Base-by-base conservation (phyloP, 2,797 vertebrate species). In the Margarornis squamiger region DNA sequence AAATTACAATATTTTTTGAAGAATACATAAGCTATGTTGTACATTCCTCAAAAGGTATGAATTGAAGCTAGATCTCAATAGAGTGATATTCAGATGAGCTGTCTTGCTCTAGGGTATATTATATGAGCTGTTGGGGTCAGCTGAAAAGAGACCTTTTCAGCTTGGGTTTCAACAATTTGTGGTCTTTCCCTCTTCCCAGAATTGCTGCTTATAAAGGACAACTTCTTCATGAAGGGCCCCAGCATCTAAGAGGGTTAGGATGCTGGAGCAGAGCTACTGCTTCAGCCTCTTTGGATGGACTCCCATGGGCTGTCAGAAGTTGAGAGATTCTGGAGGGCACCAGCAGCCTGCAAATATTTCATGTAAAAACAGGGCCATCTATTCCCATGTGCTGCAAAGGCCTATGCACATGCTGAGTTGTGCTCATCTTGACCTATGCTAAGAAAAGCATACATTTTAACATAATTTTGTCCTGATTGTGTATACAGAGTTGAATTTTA, bases 1-100 rank as follows among this genome's bases (percentile, higher is more conserved):
- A 94, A 95, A 87, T 93, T 59, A 65, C 43, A 81, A 27, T 62
- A 10, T 66, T 88, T 90, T 80, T 75, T 58, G 8, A 7, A 54
- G 86, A 91, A 58, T 62, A 55, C 4, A 11, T 34, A 21, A 73
- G 2, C 24, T 90, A 36, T 43, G 14, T 45, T 61, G 67, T 20
- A 45, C 19, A 74, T 32, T 65, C 26, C 61, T 67, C 6, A 13
- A 70, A 75, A 93, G 19, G 43, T 51, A 46, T 10, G 39, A 71
- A 27, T 29, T 66, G 38, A 41, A 38, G 38, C 39, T 92, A 88
- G 87, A 58, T 26, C 21, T 70, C 39, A 39, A 21, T 22, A 66
- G 46, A 63, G 63, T 0, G 38, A 67, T 29, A 30, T 75, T 90
- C 54, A 62, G 48, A 68, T 73, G 54, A 57, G 20, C 0, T 0